Conservation (phyloP, 2,113 vertebrate species). For the Condylura cristata region DNA sequence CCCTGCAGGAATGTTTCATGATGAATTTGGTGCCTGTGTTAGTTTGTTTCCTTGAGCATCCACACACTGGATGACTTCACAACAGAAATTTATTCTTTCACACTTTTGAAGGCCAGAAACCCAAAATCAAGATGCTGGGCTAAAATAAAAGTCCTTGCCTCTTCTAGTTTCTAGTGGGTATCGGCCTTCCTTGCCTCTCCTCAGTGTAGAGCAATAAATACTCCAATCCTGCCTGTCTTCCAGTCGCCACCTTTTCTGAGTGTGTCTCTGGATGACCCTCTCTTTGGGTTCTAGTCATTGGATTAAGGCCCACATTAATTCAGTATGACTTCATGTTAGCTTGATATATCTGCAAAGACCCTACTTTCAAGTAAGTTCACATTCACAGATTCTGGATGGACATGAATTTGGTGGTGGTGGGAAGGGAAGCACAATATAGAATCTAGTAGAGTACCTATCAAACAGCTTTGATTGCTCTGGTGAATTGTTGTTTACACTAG, state of each 20-base stretch:
- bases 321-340: background rate
- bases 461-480: background rate
- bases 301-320: background rate
- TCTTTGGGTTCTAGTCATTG: background rate
- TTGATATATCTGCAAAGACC: conserved; percentile 27
- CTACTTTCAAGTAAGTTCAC: conserved; percentile 8
- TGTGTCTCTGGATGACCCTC: background rate
- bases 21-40: background rate
- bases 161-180: background rate
- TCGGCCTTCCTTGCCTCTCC: background rate
- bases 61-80: background rate
- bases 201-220: background rate
- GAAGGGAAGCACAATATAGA: background rate
- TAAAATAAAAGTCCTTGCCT: background rate
- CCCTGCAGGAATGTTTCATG: background rate
- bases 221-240: background rate
- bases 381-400: background rate
- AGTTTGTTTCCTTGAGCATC: background rate
- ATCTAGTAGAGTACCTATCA: background rate
- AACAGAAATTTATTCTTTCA: background rate
- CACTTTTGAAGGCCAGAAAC: background rate
- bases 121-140: background rate
- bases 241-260: background rate
- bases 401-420: background rate
- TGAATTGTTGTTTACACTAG: background rate